phyloP scores from a whole-genome alignment of 92 coral and sea anemone species.

The Meandrina meandrites region DNA sequence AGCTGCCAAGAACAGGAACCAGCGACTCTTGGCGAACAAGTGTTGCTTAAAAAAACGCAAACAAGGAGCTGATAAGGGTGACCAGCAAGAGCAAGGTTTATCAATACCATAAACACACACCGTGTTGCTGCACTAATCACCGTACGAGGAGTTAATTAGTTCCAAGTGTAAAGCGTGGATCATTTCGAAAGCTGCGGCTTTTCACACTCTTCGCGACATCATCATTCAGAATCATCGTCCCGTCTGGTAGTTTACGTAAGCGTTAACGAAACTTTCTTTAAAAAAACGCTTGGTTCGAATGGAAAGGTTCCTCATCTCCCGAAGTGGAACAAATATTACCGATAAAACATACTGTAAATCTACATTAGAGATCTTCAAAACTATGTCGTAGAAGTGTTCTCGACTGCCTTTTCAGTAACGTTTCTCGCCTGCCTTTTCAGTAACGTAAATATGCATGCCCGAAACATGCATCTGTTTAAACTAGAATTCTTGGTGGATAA shows the following conservation, averaged over 20 bases:
- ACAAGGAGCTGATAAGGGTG: neutral
- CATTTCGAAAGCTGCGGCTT: neutral
- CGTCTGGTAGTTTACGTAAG: neutral
- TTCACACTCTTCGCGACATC: neutral
- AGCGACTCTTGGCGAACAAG: neutral
- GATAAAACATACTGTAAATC: neutral
- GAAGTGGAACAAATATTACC: too few species aligned
- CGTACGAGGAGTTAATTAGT: neutral
- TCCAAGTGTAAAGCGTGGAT: neutral
- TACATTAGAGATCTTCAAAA: neutral
- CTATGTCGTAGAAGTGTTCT: neutral
- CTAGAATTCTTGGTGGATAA: neutral
- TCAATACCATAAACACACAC: neutral
- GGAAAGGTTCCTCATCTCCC: too few species aligned
- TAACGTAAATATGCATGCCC: too few species aligned
- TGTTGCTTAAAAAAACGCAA: neutral
- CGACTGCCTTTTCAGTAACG: neutral
- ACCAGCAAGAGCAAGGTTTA: neutral
- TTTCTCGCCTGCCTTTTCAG: neutral
- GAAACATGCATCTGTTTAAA: neutral
- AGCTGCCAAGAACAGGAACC: neutral
- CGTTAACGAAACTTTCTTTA: neutral
- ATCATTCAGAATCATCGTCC: too few species aligned
- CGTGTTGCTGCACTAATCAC: neutral
- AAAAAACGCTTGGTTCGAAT: neutral